Base-by-base conservation (phyloP, 1,140 invertebrate species). In the Papilio polytes region DNA sequence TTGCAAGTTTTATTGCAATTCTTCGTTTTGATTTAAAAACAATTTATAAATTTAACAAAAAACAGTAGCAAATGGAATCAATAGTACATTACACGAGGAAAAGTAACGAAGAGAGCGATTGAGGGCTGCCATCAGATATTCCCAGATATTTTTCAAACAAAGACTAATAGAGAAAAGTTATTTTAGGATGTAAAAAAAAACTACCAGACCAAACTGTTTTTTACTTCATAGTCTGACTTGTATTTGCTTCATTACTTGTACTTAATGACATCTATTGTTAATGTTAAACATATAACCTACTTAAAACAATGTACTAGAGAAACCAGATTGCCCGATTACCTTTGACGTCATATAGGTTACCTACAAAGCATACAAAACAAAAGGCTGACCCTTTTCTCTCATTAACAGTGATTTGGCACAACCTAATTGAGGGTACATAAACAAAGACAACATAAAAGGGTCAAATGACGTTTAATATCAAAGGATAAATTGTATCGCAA, bases 51-150 rank as follows among this genome's bases (percentile, higher is more conserved):
- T 26, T 63, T 36, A 31, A 70, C 15, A 70, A 36, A 31, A 20
- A 63, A 31, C 63, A 70, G 63, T 36, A 31, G 12, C 26, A 70
- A 2, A 1, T 70, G 8, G 22, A 70, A 70, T 70, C 22, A 63
- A 63, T 63, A 26, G 59, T 63, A 36, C 63, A 70, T 70, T 70
- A 70, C 31, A 70, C 26, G 63, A 70, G 63, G 63, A 70, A 70
- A 31, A 70, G 13, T 13, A 70, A 70, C 13, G 63, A 31, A 70
- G 22, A 36, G 26, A 20, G 26, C 26, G 26, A 13, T 31, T 31
- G 31, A 70, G 59, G 59, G 59, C 10, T 63, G 59, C 59, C 56
- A 59, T 59, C 20, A 1, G n/a, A 22, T 10, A 59, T 63, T 59
- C n/a, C n/a, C 18, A 22, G 56, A 59, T n/a, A 59, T 22, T 2